Conservation (phyloP, 2,113 vertebrate genomes). For the Psittacula cyanocephala region DNA sequence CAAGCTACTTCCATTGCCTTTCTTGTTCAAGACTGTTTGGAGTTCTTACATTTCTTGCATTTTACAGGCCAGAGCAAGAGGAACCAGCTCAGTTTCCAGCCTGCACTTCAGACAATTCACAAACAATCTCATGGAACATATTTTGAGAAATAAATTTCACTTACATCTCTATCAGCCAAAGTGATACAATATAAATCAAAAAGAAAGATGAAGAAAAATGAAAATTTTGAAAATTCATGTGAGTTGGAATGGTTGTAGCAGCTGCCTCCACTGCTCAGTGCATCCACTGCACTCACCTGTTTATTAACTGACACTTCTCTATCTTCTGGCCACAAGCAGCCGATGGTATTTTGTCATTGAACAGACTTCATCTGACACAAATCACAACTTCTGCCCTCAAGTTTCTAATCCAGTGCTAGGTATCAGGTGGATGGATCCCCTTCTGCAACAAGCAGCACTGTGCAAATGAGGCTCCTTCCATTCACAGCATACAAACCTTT, state of each 20-base stretch:
- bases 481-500: neutral
- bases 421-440: neutral
- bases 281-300: neutral
- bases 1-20: neutral
- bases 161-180: neutral
- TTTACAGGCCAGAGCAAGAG: neutral
- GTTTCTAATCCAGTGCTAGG: neutral
- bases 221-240: neutral
- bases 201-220: neutral
- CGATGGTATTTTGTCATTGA: neutral
- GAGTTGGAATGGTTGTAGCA: neutral
- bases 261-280: neutral
- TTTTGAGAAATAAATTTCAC: slow-evolving; percentile 12
- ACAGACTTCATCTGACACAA: neutral
- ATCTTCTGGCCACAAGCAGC: slow-evolving; percentile 14
- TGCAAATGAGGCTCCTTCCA: neutral
- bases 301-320: neutral
- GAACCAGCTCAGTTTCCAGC: neutral
- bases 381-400: neutral
- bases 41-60: neutral
- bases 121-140: neutral
- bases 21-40: neutral
- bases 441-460: neutral
- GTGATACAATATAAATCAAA: neutral
- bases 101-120: neutral